phyloP scores from a whole-genome alignment of 1,140 invertebrate species.

The Pogonomyrmex californicus region DNA sequence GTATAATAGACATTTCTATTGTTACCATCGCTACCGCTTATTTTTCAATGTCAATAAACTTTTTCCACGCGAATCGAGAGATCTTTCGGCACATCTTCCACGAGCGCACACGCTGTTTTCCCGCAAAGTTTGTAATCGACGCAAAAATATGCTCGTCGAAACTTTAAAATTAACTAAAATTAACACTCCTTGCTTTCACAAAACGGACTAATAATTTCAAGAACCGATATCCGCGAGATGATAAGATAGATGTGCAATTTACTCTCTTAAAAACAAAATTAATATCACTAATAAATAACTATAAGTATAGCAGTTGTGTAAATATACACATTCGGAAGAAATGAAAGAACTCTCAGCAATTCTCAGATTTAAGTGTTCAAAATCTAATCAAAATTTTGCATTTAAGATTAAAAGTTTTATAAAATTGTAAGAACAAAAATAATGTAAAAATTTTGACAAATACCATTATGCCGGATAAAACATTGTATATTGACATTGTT shows the following conservation, averaged over 20 bases:
- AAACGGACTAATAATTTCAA: not conserved
- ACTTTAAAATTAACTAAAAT: not conserved
- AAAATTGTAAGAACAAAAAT: too few relatives aligned
- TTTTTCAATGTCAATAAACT: constrained; percentile 40
- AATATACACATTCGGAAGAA: too few relatives aligned
- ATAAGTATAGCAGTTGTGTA: too few relatives aligned
- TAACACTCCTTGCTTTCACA: not conserved
- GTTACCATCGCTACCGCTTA: constrained; percentile 30
- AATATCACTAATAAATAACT: too few relatives aligned
- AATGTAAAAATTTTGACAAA: too few relatives aligned
- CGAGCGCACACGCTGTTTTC: not conserved
- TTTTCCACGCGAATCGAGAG: not conserved
- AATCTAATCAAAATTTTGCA: too few relatives aligned
- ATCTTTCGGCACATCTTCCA: not conserved
- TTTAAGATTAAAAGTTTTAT: too few relatives aligned
- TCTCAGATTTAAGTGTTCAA: too few relatives aligned
- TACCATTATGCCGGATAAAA: too few relatives aligned
- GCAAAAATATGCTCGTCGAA: not conserved
- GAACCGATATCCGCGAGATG: not conserved
- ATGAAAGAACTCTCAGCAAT: too few relatives aligned
- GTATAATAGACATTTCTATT: constrained; percentile 34
- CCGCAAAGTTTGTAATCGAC: not conserved
- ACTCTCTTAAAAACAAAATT: not conserved
- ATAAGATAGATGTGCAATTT: not conserved
- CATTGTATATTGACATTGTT: too few relatives aligned